phyloP scores from a whole-genome alignment of 2,797 vertebrate genomes.

The Brachymystax lenok region DNA sequence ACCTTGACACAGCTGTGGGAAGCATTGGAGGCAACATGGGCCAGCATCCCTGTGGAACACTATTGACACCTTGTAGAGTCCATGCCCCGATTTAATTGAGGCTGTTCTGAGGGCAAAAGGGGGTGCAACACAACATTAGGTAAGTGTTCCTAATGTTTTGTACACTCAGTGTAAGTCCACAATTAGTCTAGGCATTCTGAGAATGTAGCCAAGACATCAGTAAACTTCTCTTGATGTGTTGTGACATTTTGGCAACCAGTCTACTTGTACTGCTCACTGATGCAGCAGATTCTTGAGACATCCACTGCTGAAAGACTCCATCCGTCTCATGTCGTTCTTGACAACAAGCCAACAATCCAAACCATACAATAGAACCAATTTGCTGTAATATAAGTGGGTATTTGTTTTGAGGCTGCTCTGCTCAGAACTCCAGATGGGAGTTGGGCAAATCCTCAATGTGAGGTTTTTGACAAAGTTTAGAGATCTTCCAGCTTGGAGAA shows the following conservation, averaged over 20 bases:
- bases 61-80: no score
- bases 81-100: no score
- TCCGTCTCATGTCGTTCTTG: background rate
- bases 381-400: background rate
- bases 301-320: background rate
- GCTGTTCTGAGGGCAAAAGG: no score
- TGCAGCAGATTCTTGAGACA: background rate
- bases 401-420: background rate
- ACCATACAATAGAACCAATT: background rate
- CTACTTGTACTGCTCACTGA: background rate
- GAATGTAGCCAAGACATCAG: background rate
- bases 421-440: background rate
- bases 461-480: background rate
- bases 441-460: background rate
- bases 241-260: background rate
- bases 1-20: no score
- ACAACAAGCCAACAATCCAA: background rate
- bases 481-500: background rate
- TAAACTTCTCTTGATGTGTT: background rate
- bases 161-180: no score
- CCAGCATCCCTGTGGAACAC: no score
- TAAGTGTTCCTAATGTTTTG: no score
- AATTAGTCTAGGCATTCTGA: no score
- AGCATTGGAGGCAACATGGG: no score
- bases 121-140: no score